Base-by-base conservation (phyloP, 2,888 invertebrate species). In the Ophion costatus region DNA sequence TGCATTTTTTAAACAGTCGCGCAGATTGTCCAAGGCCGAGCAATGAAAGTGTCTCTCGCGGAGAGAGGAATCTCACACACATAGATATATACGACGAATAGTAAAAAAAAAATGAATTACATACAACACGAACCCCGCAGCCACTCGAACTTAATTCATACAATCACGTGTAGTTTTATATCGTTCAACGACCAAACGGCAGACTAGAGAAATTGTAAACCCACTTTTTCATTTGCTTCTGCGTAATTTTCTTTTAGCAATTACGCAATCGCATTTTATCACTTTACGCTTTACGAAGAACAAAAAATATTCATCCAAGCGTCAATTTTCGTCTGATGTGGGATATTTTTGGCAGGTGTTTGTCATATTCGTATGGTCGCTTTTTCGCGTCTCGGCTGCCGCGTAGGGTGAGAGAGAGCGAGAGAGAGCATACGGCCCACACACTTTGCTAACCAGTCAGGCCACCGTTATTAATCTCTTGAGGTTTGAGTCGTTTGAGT, bases 1-100 rank as follows among this genome's bases (percentile, higher is more conserved):
- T 77, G 20, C 64, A 59, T 51, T 29, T 77, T 66, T 75, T 51
- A 56, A 73, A 57, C 73, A 51, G 66, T 73, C 69, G 67, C 77
- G 61, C 51, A 38, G 59, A 61, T 73, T 63, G 57, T 56, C 29
- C 84, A 84, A 84, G 84, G 84, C 73, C 63, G 67, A 69, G 63
- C n/a, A 81, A 84, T 70, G 84, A 84, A 84, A 81, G 84, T 81
- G n/a, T 63, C 56, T 81, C 73, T 81, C 20, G 56, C 11, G 56
- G 56, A 66, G 56, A 73, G 22, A 67, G 45, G 45, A 45, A 69
- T 59, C 57, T 56, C 56, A 66, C 42, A 14, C 56, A 66, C 42
- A 20, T 75, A 45, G 33, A 64, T 64, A 20, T n/a, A 51, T n/a
- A n/a, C n/a, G n/a, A n/a, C n/a, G 2, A 10, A 56, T 9, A 11